A percentile compares a stretch with the other conserved stretches of the same genome.
phyloP scores from a whole-genome alignment of 2,113 vertebrate species.

The Stigmatopora argus region DNA sequence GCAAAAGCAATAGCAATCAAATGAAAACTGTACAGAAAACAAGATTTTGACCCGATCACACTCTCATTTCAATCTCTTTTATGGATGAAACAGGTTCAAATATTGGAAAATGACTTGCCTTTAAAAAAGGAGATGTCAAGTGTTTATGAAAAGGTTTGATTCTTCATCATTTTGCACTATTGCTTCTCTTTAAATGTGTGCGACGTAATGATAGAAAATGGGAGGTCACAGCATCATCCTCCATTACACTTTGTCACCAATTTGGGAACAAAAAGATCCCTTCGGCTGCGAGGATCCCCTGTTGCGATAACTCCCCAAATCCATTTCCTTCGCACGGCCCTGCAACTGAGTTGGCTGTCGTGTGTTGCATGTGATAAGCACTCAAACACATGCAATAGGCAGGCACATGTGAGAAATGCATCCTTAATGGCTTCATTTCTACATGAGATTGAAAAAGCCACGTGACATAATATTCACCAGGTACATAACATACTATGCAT shows the following conservation, averaged over 20 bases:
- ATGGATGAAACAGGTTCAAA: too few species aligned
- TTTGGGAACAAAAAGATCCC: neutral
- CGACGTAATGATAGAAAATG: conserved; percentile 40
- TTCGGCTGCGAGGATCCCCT: neutral
- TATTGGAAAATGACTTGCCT: too few species aligned
- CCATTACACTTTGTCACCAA: neutral
- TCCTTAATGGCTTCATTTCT: conserved; percentile 32
- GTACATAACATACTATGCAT: conserved; percentile 11
- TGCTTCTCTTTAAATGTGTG: conserved; percentile 19
- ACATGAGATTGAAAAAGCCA: conserved; percentile 11
- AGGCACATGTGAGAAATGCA: conserved; percentile 12
- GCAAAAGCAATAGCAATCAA: too few species aligned
- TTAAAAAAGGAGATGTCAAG: too few species aligned
- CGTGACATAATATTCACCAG: conserved; percentile 18
- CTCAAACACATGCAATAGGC: conserved; percentile 22
- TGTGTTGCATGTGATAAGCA: conserved; percentile 10
- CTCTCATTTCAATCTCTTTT: too few species aligned
- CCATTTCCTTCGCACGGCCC: conserved; percentile 1
- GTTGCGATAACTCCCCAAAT: neutral
- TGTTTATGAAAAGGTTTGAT: neutral
- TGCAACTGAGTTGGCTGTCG: conserved; percentile 17
- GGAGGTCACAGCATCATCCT: conserved; percentile 11
- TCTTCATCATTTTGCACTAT: conserved; percentile 9
- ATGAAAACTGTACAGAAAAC: too few species aligned
- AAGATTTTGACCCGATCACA: too few species aligned